Conservation (phyloP, 2,888 invertebrate species). For the Spodoptera littoralis region DNA sequence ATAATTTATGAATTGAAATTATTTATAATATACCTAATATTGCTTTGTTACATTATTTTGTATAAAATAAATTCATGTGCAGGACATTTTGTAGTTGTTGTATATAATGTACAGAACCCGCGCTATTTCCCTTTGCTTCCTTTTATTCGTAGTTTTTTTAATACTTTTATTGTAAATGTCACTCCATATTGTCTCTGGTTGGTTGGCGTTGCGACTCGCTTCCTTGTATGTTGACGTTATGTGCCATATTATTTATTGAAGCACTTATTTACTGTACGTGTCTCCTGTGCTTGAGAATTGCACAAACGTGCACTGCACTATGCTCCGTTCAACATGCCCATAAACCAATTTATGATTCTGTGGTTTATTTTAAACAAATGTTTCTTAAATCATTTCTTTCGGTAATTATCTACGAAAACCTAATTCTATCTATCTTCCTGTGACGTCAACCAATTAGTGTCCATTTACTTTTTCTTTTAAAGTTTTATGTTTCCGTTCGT, state of each 20-base stretch:
- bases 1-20: constrained; percentile 2
- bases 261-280: constrained; percentile 1
- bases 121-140: constrained; percentile 49
- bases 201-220: constrained; percentile 20
- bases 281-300: constrained; percentile 3
- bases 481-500: constrained; percentile 21
- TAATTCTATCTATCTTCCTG: no score
- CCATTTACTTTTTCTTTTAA: constrained; percentile 20
- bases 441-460: constrained; percentile 20
- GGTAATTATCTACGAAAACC: no score
- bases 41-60: constrained; percentile 12
- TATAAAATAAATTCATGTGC: constrained; percentile 44
- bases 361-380: background rate
- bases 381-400: no score
- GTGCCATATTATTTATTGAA: constrained; percentile 1
- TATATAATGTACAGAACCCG: constrained; percentile 37
- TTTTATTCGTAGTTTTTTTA: constrained; percentile 29
- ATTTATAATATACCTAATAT: background rate
- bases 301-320: background rate
- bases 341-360: background rate
- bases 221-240: background rate
- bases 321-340: no score
- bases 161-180: constrained; percentile 28
- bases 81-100: constrained; percentile 38
- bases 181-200: constrained; percentile 11